Conservation (phyloP, 1,140 invertebrate species). For the Paralvinella palmiformis region DNA sequence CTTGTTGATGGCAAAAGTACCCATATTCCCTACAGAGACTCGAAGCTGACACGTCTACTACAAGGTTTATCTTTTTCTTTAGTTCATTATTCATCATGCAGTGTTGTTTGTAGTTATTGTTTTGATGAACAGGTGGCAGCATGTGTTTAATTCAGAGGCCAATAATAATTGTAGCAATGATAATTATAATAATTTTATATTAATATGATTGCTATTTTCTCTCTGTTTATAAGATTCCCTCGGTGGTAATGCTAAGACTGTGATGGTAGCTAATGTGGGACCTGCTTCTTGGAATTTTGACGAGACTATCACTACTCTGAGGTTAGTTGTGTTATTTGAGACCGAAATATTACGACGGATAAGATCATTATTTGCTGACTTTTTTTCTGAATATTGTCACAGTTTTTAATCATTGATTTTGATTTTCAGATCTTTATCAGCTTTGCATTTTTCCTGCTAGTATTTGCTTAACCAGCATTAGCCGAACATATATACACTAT, state of each 20-base stretch:
- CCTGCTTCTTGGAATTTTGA: slow-evolving; percentile 95
- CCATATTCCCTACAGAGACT: slow-evolving; percentile 84
- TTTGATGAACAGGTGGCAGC: not conserved
- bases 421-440: too few relatives aligned
- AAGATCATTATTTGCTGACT: too few relatives aligned
- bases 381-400: too few relatives aligned
- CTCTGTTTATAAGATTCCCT: slow-evolving; percentile 80
- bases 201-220: slow-evolving; percentile 16
- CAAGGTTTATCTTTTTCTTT: slow-evolving; percentile 56
- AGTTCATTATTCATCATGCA: too few relatives aligned
- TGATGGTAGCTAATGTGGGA: slow-evolving; percentile 95
- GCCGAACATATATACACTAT: too few relatives aligned
- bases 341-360: too few relatives aligned
- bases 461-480: too few relatives aligned
- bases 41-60: slow-evolving; percentile 83
- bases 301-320: slow-evolving; percentile 84
- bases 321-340: slow-evolving; percentile 49
- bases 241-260: slow-evolving; percentile 91
- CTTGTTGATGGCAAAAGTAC: slow-evolving; percentile 67
- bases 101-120: not conserved
- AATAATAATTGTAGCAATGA: too few relatives aligned
- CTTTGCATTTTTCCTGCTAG: too few relatives aligned
- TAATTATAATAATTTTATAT: too few relatives aligned
- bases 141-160: not conserved
- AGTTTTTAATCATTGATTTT: too few relatives aligned